phyloP scores from a whole-genome alignment of 2,797 vertebrate species.

The Merluccius polli region DNA sequence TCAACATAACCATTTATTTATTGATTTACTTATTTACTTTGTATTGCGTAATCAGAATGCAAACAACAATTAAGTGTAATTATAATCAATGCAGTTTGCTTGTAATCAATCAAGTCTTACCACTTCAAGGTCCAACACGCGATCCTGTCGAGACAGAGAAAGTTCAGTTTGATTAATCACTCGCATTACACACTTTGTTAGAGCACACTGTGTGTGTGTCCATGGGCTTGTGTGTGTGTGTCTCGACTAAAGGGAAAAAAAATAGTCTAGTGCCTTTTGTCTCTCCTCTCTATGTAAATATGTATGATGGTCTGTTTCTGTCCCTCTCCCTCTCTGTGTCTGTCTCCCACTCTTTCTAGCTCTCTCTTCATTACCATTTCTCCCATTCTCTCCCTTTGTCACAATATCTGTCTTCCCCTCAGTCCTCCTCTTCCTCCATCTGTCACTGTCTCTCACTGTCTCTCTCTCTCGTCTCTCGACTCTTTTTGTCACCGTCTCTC shows the following conservation, averaged over 20 bases:
- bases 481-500: too few relatives aligned
- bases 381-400: too few relatives aligned
- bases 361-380: neutral
- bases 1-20: neutral
- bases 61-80: neutral
- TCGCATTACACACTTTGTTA: neutral
- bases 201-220: neutral
- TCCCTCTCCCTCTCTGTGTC: neutral
- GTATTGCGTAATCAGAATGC: neutral
- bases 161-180: neutral
- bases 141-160: slow-evolving; percentile 77
- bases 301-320: neutral
- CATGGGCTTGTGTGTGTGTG: neutral
- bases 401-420: too few relatives aligned
- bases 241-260: neutral
- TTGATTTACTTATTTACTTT: neutral
- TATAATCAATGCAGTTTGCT: neutral
- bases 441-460: too few relatives aligned
- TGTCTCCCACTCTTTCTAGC: too few relatives aligned
- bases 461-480: too few relatives aligned
- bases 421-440: too few relatives aligned
- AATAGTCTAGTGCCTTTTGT: neutral
- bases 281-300: neutral
- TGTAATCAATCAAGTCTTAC: slow-evolving; percentile 69
- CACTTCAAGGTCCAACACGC: slow-evolving; percentile 81